Percentiles rank a stretch among this genome's conserved stretches.
These are phyloP conservation scores for Daphoenositta chrysoptera DNA, from an alignment of 2,113 vertebrate genomes.

Conservation along the genomic window DNA sequence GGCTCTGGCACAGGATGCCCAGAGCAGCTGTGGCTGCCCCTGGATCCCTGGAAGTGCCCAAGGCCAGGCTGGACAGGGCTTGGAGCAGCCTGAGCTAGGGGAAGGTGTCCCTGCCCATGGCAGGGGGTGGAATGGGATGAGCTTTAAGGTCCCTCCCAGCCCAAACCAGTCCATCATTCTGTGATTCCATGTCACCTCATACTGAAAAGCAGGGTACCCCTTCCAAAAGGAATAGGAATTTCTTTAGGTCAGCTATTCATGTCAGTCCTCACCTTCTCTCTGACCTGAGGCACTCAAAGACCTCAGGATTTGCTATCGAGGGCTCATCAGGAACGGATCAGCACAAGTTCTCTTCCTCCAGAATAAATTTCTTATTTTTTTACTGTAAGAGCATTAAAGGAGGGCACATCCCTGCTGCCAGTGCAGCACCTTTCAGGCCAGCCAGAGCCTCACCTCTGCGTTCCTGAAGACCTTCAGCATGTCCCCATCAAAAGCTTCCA, in stretches of 20 bases:
- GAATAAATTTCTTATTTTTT: neutral
- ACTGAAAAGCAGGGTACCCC: neutral
- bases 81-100: rapidly evolving
- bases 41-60: neutral
- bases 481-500: slow-evolving; percentile 95
- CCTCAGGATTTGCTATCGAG: neutral
- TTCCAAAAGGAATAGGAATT: neutral
- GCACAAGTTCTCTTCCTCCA: neutral
- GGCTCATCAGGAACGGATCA: neutral
- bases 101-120: neutral
- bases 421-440: neutral
- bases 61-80: rapidly evolving
- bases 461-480: slow-evolving; percentile 99
- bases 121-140: neutral
- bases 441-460: slow-evolving; percentile 84
- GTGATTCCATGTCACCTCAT: neutral
- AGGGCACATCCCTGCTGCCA: neutral
- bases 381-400: neutral
- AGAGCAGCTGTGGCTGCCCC: neutral
- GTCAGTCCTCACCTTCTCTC: neutral
- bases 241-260: neutral
- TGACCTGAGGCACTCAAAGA: neutral
- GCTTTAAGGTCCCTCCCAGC: neutral
- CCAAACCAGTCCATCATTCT: neutral
- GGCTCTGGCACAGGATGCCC: neutral